Conservation (phyloP, 2,113 vertebrate genomes). For the Chrysemys picta region DNA sequence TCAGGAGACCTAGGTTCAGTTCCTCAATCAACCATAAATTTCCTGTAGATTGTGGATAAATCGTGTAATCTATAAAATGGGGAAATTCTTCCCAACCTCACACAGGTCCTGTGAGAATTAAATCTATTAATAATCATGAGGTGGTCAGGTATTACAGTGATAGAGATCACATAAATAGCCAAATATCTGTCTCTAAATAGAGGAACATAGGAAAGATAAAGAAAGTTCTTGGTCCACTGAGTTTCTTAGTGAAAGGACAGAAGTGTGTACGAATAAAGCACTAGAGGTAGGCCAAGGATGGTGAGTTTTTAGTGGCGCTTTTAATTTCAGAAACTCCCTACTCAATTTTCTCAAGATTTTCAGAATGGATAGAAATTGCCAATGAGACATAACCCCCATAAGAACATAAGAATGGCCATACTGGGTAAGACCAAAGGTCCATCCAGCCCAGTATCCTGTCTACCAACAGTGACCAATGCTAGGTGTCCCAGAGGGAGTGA, state of each 20-base stretch:
- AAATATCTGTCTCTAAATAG: neutral
- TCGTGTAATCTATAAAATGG: neutral
- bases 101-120: neutral
- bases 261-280: neutral
- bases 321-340: neutral
- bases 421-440: too few species aligned
- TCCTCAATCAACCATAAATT: neutral
- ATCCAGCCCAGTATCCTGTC: too few species aligned
- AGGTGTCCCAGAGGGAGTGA: too few species aligned
- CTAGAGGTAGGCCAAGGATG: neutral
- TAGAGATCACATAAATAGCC: neutral
- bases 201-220: neutral
- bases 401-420: neutral
- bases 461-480: too few species aligned
- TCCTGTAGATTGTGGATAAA: neutral
- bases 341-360: neutral
- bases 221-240: neutral
- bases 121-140: neutral
- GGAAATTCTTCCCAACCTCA: neutral
- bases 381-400: neutral
- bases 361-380: neutral
- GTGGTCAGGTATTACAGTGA: neutral
- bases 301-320: neutral
- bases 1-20: neutral
- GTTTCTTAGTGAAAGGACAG: neutral